phyloP scores from a whole-genome alignment of 2,797 vertebrate genomes.

The Hydrophis major region DNA sequence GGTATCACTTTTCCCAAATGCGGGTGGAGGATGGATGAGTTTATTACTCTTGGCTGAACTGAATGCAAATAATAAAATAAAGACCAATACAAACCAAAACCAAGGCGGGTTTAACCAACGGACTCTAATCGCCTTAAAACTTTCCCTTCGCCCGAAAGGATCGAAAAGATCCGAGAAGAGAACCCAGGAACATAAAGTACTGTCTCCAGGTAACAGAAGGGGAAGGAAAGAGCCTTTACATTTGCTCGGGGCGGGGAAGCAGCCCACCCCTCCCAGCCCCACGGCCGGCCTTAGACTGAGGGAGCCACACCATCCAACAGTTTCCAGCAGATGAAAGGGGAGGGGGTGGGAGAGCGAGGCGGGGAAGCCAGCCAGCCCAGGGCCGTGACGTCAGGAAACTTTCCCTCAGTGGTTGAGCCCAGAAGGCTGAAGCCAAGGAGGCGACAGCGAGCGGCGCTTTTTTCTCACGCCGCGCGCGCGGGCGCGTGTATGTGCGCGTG shows the following conservation, averaged over 20 bases:
- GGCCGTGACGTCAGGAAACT: slow-evolving; percentile 63
- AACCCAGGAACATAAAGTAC: neutral
- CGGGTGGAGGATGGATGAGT: neutral
- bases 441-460: neutral
- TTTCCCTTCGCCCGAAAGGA: neutral
- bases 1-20: neutral
- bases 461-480: neutral
- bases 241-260: neutral
- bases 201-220: neutral
- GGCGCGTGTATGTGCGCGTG: neutral
- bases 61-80: neutral
- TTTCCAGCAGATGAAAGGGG: slow-evolving; percentile 15
- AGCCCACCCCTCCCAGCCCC: neutral
- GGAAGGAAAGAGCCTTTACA: neutral
- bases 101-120: neutral
- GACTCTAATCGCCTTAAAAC: neutral
- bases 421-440: slow-evolving; percentile 4
- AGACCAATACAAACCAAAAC: neutral
- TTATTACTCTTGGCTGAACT: neutral
- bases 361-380: slow-evolving; percentile 30
- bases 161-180: neutral
- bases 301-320: neutral
- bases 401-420: slow-evolving; percentile 39
- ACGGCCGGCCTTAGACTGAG: slow-evolving; percentile 24
- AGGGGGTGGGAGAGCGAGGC: slow-evolving; percentile 34